Base-by-base conservation (phyloP, 1,140 invertebrate species). In the Sycobia sp. region DNA sequence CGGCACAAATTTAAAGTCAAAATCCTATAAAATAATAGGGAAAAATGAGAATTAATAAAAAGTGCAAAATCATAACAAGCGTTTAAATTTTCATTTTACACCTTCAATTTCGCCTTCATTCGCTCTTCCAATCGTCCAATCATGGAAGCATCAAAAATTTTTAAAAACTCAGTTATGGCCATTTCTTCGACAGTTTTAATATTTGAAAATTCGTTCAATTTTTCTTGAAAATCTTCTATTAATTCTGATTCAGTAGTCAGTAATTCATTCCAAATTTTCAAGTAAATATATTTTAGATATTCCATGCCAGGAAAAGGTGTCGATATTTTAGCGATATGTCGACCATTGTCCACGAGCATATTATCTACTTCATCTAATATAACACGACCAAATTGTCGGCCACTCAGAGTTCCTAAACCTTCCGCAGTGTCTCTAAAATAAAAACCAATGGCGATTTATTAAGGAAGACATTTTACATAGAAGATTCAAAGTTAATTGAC, bases 281-380 rank as follows among this genome's bases (percentile, higher is more conserved):
- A 53, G 29, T 74, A 77, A 49, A 78, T 63, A 9, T 71, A 70
- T 54, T 75, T 71, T 1, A 80, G 65, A 38, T 70, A 71, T 29
- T 78, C 75, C 43, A 80, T 64, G 7, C 68, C 72, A 18, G 75
- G 65, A 13, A 76, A 58, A 38, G 73, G 70, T 8, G 72, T 68
- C 0, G 75, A 77, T 51, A 80, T 64, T 49, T 77, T 75, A 0
- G 76, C 60, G n/a, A 77, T 72, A 50, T 75, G 72, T 18, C 70
- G 71, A 3, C 73, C 76, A 43, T 76, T 76, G 51, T 79, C 77
- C 0, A 79, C 68, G 18, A 78, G 55, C 76, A 79, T 76, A 27
- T 73, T 78, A 43, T 80, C 78, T 7, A 80, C 76, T 56, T 80
- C 78, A 59, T 80, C 78, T 10, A 80, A 56, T 10, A 79, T 73